These are phyloP conservation scores for Acromyrmex charruanus DNA, from an alignment of 1,140 invertebrate species.

Conservation along the genomic window DNA sequence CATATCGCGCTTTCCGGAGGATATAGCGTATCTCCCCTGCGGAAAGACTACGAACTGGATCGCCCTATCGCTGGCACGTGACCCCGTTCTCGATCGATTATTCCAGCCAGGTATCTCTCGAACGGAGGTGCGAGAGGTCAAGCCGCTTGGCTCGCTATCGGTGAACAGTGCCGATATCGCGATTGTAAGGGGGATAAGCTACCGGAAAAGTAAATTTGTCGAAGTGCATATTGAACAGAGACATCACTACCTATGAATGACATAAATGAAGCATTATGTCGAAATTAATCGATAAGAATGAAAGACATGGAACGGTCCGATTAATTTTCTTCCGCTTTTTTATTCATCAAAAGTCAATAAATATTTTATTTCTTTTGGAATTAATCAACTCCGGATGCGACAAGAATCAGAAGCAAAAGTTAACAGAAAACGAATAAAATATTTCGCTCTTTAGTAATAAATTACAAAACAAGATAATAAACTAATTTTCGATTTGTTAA, in stretches of 20 bases:
- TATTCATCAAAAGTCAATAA: background rate
- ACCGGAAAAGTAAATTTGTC: slow-evolving; percentile 40
- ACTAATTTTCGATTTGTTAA: background rate
- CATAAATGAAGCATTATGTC: background rate
- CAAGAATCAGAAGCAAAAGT: slow-evolving; percentile 5
- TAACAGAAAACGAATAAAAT: background rate
- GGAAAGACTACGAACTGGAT: slow-evolving; percentile 65
- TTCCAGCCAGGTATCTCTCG: slow-evolving; percentile 58
- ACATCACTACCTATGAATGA: background rate
- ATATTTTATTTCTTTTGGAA: slow-evolving; percentile 27
- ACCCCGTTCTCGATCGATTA: slow-evolving; percentile 66
- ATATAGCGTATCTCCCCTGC: slow-evolving; percentile 57
- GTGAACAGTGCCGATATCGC: slow-evolving; percentile 28
- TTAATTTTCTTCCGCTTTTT: slow-evolving; percentile 26
- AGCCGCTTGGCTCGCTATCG: slow-evolving; percentile 16
- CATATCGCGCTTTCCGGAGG: slow-evolving; percentile 64
- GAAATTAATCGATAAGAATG: slow-evolving; percentile 45
- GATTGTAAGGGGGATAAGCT: slow-evolving; percentile 20
- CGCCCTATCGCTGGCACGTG: slow-evolving; percentile 62
- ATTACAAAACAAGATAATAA: slow-evolving; percentile 5
- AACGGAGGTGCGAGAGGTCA: slow-evolving; percentile 56
- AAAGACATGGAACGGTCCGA: background rate
- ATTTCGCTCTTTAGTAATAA: background rate
- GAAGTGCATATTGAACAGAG: background rate
- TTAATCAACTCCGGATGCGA: slow-evolving; percentile 21